Conservation (phyloP, 2,797 vertebrate genomes). For the Gymnopithys bicolor region DNA sequence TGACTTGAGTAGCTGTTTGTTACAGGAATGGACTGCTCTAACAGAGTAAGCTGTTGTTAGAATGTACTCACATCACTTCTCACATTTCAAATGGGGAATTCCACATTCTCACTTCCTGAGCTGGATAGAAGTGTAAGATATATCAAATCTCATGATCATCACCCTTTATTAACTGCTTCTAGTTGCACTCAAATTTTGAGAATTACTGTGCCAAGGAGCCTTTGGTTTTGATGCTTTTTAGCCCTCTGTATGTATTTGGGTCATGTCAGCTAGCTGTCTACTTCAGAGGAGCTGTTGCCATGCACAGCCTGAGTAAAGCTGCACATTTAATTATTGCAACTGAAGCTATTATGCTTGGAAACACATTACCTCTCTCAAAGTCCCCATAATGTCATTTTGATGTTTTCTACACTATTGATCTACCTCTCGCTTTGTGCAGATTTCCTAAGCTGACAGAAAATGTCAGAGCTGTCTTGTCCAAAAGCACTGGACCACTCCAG, state of each 20-base stretch:
- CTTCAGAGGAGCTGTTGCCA: conserved; percentile 1
- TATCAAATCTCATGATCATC: neutral
- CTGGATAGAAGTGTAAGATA: rapidly evolving
- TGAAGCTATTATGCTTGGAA: conserved; percentile 11
- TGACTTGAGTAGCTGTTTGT: neutral
- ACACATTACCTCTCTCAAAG: conserved; percentile 5
- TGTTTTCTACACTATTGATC: conserved; percentile 1
- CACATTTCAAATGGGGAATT: neutral
- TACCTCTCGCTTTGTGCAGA: neutral
- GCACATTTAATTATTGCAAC: conserved; percentile 29
- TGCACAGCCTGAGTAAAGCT: neutral
- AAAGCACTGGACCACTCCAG: neutral
- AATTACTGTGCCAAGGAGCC: neutral
- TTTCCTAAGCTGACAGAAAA: neutral
- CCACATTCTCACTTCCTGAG: neutral
- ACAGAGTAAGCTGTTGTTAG: rapidly evolving
- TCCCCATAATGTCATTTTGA: conserved; percentile 31
- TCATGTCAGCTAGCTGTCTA: neutral
- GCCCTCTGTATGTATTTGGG: neutral
- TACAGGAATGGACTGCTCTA: neutral
- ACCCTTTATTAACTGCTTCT: neutral
- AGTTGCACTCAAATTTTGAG: neutral
- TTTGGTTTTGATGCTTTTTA: neutral
- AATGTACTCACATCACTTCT: neutral
- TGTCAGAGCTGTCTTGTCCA: conserved; percentile 12